A percentile compares a stretch with the other conserved stretches of the same genome.
These are phyloP conservation scores for Corythaixoides concolor DNA, from an alignment of 2,113 vertebrate genomes.

Conservation along the genomic window DNA sequence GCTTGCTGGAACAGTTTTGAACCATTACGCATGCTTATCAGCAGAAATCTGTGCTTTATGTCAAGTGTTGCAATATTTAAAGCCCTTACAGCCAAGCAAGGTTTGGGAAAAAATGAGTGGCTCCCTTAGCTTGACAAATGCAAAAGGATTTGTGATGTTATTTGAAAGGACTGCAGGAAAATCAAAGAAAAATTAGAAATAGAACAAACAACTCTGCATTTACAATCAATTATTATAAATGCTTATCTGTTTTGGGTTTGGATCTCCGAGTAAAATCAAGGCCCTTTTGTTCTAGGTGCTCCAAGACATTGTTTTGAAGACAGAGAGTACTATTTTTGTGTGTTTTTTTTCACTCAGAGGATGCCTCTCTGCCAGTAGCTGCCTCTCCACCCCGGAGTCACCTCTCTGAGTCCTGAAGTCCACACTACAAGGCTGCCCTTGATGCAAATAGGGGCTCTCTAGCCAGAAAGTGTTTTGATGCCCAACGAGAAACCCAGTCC, in stretches of 20 bases:
- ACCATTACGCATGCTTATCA: constrained; percentile 40
- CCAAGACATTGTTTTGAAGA: not conserved
- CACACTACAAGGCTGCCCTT: not conserved
- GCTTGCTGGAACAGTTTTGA: constrained; percentile 68
- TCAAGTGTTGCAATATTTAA: constrained; percentile 38
- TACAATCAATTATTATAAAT: not conserved
- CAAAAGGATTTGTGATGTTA: not conserved
- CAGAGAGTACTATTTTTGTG: not conserved
- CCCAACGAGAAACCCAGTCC: not conserved
- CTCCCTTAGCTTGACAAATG: constrained; percentile 6
- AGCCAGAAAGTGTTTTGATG: not conserved
- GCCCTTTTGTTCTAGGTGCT: not conserved
- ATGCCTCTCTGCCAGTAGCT: not conserved
- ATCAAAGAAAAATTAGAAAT: not conserved
- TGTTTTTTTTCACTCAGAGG: not conserved
- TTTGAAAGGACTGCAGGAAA: not conserved
- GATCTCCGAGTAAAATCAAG: not conserved
- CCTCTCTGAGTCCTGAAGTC: not conserved
- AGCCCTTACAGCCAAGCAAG: constrained; percentile 4
- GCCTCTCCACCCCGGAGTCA: not conserved
- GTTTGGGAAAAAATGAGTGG: constrained; percentile 1
- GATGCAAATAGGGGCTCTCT: not conserved
- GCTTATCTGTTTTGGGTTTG: not conserved
- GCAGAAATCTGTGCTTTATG: constrained; percentile 28
- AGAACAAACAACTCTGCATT: constrained; percentile 7